Evolutionary conservation across 2,113 vertebrate genomes (phyloP).

Genomic region (Abramis brama): DNA sequence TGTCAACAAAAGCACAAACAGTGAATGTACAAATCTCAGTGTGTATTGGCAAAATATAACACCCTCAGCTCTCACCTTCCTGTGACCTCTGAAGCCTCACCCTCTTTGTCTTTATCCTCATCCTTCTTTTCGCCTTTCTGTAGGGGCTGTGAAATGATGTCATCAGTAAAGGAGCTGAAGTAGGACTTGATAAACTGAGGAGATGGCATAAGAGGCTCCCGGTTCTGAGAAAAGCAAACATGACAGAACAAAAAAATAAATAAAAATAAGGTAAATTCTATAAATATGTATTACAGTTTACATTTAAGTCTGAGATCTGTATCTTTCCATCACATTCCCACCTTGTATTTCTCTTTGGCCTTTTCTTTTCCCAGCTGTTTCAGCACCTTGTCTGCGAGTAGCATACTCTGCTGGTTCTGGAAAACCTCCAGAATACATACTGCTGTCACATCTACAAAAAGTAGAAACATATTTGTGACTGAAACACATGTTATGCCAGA

Average conservation of each 20-base stretch:
- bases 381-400: slow-evolving; percentile 96
- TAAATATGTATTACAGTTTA: neutral
- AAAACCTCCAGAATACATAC: slow-evolving; percentile 98
- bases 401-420: slow-evolving; percentile 99
- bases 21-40: neutral
- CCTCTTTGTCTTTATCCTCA: slow-evolving; percentile 98
- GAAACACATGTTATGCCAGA: no score
- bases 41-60: neutral
- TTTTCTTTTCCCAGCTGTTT: slow-evolving; percentile 98
- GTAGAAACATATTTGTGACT: neutral
- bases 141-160: slow-evolving; percentile 96
- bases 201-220: slow-evolving; percentile 98
- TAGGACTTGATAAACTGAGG: slow-evolving; percentile 99
- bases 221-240: slow-evolving; percentile 80
- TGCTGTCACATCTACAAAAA: slow-evolving; percentile 90
- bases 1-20: neutral
- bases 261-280: neutral
- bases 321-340: slow-evolving; percentile 52
- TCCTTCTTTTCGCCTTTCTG: slow-evolving; percentile 98
- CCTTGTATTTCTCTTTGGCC: slow-evolving; percentile 99
- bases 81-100: slow-evolving; percentile 90
- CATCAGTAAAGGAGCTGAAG: slow-evolving; percentile 98
- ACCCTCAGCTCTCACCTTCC: slow-evolving; percentile 78
- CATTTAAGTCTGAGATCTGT: neutral
- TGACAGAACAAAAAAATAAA: neutral